Base-by-base conservation (phyloP, 2,113 vertebrate genomes). In the Podilymbus podiceps region DNA sequence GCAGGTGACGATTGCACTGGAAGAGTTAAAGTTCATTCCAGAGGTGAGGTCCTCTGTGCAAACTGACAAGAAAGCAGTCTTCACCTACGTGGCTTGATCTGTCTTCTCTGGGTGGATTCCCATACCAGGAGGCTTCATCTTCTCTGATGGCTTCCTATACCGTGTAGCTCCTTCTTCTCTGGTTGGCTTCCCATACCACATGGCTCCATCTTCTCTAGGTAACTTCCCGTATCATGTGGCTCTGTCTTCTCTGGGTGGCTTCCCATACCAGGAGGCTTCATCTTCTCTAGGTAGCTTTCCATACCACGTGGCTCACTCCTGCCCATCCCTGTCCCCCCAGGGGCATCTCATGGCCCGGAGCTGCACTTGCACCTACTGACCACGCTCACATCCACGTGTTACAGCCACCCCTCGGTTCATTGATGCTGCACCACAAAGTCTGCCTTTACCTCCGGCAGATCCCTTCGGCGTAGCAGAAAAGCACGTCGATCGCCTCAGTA, bases 381-480 rank as follows among this genome's bases (percentile, higher is more conserved):
- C 52, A 23, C 33, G 1, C 50, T 69, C 42, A 31, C 13, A 2
- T 1, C 10, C 11, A 8, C 1, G 1, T 49, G 22, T 71, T 33
- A 9, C n/a, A 16, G 22, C 30, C 47, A 53, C 30, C 60, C 53
- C 9, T n/a, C 1, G 1, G 15, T 31, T 31, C 47, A 17, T 16
- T 40, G 7, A 12, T 10, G 3, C 25, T 7, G 5, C 38, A 6
- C 10, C 42, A 19, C 3, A 0, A 38, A 18, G 13, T 33, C 53
- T 40, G 38, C 59, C 60, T 49, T 31, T 19, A 8, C 23, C 27
- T 64, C 30, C 2, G 3, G 3, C 52, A 66, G 27, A 52, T 60
- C 67, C 58, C 73, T 35, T 18, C 9, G n/a, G 49, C 13, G 3
- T 4, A 21, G 44, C 23, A 38, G 62, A 17, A 38, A 21, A 64